These are phyloP conservation scores for Kryptolebias ocellatus DNA, from an alignment of 2,797 vertebrate species.

Conservation along the genomic window DNA sequence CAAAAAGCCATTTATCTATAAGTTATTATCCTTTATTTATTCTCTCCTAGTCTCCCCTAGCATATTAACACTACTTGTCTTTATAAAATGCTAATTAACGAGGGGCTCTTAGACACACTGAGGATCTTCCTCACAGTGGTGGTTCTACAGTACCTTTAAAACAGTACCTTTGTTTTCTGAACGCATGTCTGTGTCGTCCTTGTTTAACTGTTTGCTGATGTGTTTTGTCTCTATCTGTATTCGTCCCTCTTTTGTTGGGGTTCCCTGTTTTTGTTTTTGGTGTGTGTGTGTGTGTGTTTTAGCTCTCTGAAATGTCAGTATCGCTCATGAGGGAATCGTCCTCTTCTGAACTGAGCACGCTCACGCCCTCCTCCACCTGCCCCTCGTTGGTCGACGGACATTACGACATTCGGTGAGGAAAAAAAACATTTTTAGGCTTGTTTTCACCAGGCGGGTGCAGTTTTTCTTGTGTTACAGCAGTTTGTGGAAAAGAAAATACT, in stretches of 20 bases:
- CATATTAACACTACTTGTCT: slow-evolving; percentile 55
- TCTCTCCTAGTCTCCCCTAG: slow-evolving; percentile 37
- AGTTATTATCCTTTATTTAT: background rate
- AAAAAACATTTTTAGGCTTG: background rate
- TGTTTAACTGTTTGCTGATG: slow-evolving; percentile 68
- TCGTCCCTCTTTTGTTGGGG: slow-evolving; percentile 39
- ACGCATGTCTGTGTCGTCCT: slow-evolving; percentile 69
- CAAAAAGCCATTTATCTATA: background rate
- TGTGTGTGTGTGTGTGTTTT: slow-evolving; percentile 38
- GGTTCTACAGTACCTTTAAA: slow-evolving; percentile 34
- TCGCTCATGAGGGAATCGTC: slow-evolving; percentile 90
- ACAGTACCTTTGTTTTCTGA: slow-evolving; percentile 58
- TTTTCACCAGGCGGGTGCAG: too few relatives aligned
- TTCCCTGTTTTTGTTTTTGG: slow-evolving; percentile 39
- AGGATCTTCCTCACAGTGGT: slow-evolving; percentile 33
- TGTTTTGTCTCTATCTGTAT: slow-evolving; percentile 63
- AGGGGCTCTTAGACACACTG: slow-evolving; percentile 69
- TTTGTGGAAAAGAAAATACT: background rate
- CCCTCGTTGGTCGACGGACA: slow-evolving; percentile 94
- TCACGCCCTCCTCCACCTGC: slow-evolving; percentile 97
- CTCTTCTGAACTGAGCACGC: slow-evolving; percentile 87
- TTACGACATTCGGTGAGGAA: slow-evolving; percentile 80
- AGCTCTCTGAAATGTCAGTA: slow-evolving; percentile 98
- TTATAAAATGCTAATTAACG: slow-evolving; percentile 52
- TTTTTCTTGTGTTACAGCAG: background rate